These are phyloP conservation scores for Parapristionchus giblindavisi DNA, from an alignment of 2,888 invertebrate species.

Conservation along the genomic window DNA sequence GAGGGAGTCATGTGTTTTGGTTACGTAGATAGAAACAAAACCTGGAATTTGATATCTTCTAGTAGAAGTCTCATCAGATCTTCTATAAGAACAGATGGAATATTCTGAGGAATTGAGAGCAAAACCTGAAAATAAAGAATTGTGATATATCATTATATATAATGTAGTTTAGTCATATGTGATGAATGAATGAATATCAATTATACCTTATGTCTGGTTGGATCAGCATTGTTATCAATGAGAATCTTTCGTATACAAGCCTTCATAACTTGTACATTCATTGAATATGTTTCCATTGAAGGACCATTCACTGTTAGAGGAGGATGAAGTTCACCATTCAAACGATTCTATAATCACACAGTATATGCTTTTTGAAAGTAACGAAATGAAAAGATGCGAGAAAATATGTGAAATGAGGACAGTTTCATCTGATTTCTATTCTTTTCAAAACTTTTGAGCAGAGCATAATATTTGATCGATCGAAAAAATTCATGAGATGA, in stretches of 20 bases:
- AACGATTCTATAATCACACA: slow-evolving; percentile 5
- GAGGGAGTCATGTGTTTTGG: not conserved
- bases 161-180: not conserved
- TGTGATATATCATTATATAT: not conserved
- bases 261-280: slow-evolving; percentile 72
- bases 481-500: too few species aligned
- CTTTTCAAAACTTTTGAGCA: too few species aligned
- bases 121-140: slow-evolving; percentile 53
- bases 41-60: slow-evolving; percentile 59
- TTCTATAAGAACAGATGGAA: slow-evolving; percentile 59
- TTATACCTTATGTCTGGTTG: slow-evolving; percentile 72
- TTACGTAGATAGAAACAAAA: slow-evolving; percentile 28
- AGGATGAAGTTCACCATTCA: not conserved
- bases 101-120: slow-evolving; percentile 65
- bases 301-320: slow-evolving; percentile 71
- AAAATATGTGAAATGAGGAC: not conserved
- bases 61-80: slow-evolving; percentile 70
- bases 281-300: slow-evolving; percentile 72
- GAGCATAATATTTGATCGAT: too few species aligned
- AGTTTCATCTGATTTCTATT: too few species aligned
- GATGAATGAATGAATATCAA: not conserved
- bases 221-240: slow-evolving; percentile 72
- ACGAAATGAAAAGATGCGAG: not conserved
- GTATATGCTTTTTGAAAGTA: not conserved
- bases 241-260: slow-evolving; percentile 74